phyloP scores from a whole-genome alignment of 2,113 vertebrate species.

The Odocoileus virginianus region DNA sequence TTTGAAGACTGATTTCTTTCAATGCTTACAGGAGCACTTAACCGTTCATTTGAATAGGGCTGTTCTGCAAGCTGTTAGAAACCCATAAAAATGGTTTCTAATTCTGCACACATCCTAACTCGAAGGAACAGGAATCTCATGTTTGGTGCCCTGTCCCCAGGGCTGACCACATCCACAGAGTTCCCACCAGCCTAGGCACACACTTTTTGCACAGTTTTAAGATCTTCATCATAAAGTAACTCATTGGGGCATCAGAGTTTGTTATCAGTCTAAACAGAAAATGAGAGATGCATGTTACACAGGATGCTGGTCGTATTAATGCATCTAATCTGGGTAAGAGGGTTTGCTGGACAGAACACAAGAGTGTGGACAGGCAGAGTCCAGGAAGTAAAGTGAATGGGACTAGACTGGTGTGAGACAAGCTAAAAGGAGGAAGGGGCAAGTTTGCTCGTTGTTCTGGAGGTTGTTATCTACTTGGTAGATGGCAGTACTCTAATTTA shows the following conservation, averaged over 20 bases:
- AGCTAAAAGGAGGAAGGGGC: not conserved
- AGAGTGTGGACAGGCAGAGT: not conserved
- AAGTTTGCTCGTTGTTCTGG: not conserved
- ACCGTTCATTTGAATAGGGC: not conserved
- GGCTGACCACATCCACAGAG: not conserved
- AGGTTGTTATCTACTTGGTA: not conserved
- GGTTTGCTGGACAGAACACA: not conserved
- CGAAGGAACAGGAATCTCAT: not conserved
- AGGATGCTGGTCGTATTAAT: not conserved
- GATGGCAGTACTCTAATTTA: not conserved
- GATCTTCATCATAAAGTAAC: slow-evolving; percentile 41
- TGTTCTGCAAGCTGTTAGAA: not conserved
- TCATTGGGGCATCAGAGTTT: not conserved
- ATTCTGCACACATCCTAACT: not conserved
- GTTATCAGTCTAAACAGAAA: not conserved
- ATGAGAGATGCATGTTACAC: not conserved
- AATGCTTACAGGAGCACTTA: not conserved
- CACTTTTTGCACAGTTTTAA: not conserved
- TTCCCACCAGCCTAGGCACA: not conserved
- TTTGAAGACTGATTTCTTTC: not conserved
- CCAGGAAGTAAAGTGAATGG: not conserved
- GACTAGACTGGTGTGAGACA: not conserved
- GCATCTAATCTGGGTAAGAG: not conserved
- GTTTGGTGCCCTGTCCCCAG: not conserved
- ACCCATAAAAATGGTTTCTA: not conserved